Conservation (phyloP, 2,113 vertebrate genomes). For the Periophthalmus modestus region DNA sequence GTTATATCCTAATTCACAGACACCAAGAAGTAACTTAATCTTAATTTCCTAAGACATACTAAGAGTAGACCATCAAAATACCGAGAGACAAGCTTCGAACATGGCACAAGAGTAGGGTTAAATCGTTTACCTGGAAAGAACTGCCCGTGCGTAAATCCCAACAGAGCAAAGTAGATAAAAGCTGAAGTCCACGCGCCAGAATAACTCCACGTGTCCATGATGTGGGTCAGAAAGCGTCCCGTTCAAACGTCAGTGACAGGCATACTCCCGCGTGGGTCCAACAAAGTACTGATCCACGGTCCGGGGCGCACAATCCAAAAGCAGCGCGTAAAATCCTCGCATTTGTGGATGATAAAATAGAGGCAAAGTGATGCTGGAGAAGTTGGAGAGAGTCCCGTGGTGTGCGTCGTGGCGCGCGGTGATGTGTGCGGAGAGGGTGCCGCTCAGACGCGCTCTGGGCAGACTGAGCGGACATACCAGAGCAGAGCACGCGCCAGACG, state of each 20-base stretch:
- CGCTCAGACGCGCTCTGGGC: slow-evolving; percentile 48
- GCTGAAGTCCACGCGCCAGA: slow-evolving; percentile 22
- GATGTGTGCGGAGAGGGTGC: slow-evolving; percentile 29
- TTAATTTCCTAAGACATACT: neutral
- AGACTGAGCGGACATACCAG: slow-evolving; percentile 52
- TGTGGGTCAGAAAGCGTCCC: neutral
- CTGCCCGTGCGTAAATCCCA: slow-evolving; percentile 55
- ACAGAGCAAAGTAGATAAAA: slow-evolving; percentile 46
- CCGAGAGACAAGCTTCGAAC: neutral
- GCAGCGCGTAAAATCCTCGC: slow-evolving; percentile 39
- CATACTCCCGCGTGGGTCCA: slow-evolving; percentile 56
- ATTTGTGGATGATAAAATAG: slow-evolving; percentile 39
- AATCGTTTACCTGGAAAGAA: slow-evolving; percentile 66
- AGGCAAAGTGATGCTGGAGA: slow-evolving; percentile 34
- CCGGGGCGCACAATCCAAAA: slow-evolving; percentile 1
- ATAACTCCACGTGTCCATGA: slow-evolving; percentile 61
- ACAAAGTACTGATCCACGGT: slow-evolving; percentile 25
- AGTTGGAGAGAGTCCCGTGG: neutral
- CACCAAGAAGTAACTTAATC: neutral
- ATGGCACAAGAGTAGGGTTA: neutral
- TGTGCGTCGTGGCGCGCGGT: slow-evolving; percentile 3
- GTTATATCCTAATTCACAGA: too few species aligned
- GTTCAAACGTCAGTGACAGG: slow-evolving; percentile 28
- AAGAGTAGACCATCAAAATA: neutral
- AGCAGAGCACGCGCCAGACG: slow-evolving; percentile 48